Evolutionary conservation across 2,888 invertebrate species (phyloP), one percentile per base, ranked within the genome.

Genomic region (Mimumesa dahlbomi): DNA sequence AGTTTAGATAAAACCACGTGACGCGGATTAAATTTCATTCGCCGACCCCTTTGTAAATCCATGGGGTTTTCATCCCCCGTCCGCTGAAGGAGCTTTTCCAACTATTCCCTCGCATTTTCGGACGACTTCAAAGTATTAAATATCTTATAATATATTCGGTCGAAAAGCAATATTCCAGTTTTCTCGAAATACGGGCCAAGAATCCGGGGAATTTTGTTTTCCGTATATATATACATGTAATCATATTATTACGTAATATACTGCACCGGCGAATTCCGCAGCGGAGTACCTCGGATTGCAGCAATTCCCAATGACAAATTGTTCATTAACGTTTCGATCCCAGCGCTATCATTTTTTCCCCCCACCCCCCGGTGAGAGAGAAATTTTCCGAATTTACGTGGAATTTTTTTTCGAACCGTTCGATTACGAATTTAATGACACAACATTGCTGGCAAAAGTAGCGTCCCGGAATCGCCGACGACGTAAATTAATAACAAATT

Each of bases 171-270:
- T 74, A 68, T 73, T 46, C 45, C 21, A 22, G 40, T 52, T 29
- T 22, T 16, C 43, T 13, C 40, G 31, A 2, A 13, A 16, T 36
- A 38, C 6, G 7, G 13, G n/a, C 13, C 50, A 65, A 61, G 71
- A 71, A 72, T 72, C 22, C 36, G 19, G n/a, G 67, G 72, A 72
- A 73, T 73, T 50, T 54, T 16, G 34, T 18, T 22, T n/a, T n/a
- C n/a, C n/a, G n/a, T n/a, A n/a, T n/a, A 22, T 40, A 34, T 38
- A 40, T 46, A 22, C 40, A 31, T 21, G 50, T n/a, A n/a, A 66
- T 48, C 66, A 29, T 49, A 52, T 70, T 70, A 72, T 71, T 56
- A 53, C 42, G 36, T 22, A 40, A 61, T 52, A 40, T 46, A 53
- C 53, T 36, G 38, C 40, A 5, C 11, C 16, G 34, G 11, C 9